These are phyloP conservation scores for Ichneumon xanthorius DNA, from an alignment of 2,888 invertebrate species.

Conservation along the genomic window DNA sequence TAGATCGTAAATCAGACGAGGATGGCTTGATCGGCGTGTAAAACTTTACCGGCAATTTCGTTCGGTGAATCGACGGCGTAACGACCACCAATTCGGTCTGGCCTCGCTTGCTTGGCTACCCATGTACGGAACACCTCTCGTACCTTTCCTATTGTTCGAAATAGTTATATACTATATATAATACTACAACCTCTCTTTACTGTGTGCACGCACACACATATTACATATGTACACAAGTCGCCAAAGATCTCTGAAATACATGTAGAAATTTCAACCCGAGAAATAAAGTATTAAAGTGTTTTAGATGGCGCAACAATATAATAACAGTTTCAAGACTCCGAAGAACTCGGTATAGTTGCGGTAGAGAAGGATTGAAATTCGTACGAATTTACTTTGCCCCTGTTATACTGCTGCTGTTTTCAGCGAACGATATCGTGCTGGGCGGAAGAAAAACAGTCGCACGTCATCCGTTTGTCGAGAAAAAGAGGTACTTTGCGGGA, in stretches of 20 bases:
- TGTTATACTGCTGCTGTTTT: not conserved
- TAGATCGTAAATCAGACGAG: constrained; percentile 40
- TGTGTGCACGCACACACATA: not conserved
- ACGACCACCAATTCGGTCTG: constrained; percentile 50
- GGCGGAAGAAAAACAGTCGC: constrained; percentile 12
- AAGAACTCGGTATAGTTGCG: not conserved
- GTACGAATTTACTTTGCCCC: constrained; percentile 14
- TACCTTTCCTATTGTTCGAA: constrained; percentile 31
- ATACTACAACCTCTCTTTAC: not conserved
- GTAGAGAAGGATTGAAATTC: constrained; percentile 9
- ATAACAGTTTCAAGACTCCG: not conserved
- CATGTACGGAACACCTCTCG: constrained; percentile 8
- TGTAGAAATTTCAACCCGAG: constrained; percentile 26
- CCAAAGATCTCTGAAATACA: constrained; percentile 5
- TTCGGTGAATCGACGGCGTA: constrained; percentile 49
- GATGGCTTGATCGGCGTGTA: constrained; percentile 56
- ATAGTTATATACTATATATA: constrained; percentile 11
- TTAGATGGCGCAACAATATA: not conserved
- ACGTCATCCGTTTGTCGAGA: constrained; percentile 22
- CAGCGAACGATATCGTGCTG: not conserved
- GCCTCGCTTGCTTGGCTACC: constrained; percentile 20
- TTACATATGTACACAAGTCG: constrained; percentile 12
- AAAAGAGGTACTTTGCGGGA: not conserved
- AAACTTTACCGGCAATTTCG: constrained; percentile 56
- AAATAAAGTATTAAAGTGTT: constrained; percentile 21